Conservation (phyloP, 2,888 invertebrate genomes). For the Caenorhabditis sulstoni region DNA sequence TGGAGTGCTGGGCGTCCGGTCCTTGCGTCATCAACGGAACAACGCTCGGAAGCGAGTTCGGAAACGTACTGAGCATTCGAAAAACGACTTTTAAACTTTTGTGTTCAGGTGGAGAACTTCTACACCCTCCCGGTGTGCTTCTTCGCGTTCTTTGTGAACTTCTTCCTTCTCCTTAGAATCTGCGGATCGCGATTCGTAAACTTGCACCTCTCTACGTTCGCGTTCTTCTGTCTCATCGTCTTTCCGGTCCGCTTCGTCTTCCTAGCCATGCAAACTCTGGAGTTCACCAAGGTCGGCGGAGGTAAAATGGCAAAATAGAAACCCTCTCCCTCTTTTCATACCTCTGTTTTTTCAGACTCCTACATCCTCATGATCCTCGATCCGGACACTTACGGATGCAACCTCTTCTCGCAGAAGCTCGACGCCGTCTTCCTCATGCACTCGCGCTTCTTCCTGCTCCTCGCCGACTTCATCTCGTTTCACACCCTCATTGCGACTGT, state of each 20-base stretch:
- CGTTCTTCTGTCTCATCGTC: conserved; percentile 14
- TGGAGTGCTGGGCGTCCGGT: too few relatives aligned
- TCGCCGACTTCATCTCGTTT: conserved; percentile 7
- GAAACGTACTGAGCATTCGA: neutral
- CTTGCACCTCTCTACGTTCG: conserved; percentile 4
- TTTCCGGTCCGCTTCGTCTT: conserved; percentile 11
- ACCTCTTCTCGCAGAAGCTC: neutral
- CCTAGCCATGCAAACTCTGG: conserved; percentile 15
- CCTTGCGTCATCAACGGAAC: conserved; percentile 10
- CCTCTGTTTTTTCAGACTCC: conserved; percentile 16
- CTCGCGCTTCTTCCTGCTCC: conserved; percentile 4
- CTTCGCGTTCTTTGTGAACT: conserved; percentile 4
- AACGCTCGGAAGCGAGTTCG: neutral
- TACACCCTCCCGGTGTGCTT: neutral
- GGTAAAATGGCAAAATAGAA: too few relatives aligned
- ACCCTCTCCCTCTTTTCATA: too few relatives aligned
- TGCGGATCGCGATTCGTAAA: conserved; percentile 7
- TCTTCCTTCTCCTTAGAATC: conserved; percentile 1
- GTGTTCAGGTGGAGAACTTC: conserved; percentile 4
- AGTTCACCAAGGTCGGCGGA: conserved; percentile 18
- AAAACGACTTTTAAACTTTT: too few relatives aligned
- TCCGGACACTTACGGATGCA: neutral
- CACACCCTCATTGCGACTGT: conserved; percentile 7
- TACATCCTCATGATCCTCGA: conserved; percentile 3
- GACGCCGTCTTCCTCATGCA: conserved; percentile 20